Percentiles rank a stretch among this genome's conserved stretches.
Evolutionary conservation across 2,797 vertebrate genomes (phyloP).

Genomic region (Mionectes olivaceus): DNA sequence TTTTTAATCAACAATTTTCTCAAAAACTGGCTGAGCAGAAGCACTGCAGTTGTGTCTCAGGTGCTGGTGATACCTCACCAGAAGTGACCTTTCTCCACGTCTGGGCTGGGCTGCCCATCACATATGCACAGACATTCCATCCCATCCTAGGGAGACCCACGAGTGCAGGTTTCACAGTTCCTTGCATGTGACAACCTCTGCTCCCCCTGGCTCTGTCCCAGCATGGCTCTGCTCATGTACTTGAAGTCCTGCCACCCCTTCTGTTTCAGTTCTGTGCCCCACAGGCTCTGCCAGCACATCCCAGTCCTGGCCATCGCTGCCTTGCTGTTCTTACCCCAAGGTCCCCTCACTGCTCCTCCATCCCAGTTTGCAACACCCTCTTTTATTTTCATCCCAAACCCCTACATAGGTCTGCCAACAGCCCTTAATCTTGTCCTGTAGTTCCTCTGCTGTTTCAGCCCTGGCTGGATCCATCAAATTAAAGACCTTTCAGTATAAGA

Average conservation of each 20-base stretch:
- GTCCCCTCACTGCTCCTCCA: background rate
- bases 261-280: background rate
- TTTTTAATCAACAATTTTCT: background rate
- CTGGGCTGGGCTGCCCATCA: background rate
- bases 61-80: background rate
- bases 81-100: background rate
- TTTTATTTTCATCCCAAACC: constrained; percentile 11
- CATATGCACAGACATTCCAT: accelerated
- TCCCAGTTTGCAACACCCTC: background rate
- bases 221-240: background rate
- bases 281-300: background rate
- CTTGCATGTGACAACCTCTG: background rate
- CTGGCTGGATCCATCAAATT: constrained; percentile 4
- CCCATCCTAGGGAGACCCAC: background rate
- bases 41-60: accelerated
- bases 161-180: background rate
- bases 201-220: background rate
- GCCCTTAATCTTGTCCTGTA: background rate
- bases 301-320: background rate
- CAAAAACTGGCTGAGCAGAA: background rate
- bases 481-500: constrained; percentile 44
- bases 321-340: background rate
- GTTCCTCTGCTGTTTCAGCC: constrained; percentile 13
- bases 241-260: background rate
- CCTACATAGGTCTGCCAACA: background rate